Percentiles rank a stretch among this genome's conserved stretches.
phyloP scores from a whole-genome alignment of 2,113 vertebrate species.

The Alligator mississippiensis region DNA sequence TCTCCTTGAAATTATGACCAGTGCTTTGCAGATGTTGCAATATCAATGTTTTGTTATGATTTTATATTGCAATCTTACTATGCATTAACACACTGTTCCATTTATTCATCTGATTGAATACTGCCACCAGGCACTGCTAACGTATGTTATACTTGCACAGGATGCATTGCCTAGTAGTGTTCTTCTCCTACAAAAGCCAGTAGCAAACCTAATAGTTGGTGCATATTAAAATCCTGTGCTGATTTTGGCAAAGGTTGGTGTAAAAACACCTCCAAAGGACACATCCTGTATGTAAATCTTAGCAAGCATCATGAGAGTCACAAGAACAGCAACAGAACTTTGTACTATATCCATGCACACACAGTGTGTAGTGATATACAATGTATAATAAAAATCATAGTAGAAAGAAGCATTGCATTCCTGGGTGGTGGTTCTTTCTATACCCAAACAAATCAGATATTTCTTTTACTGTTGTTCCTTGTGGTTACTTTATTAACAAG shows the following conservation, averaged over 20 bases:
- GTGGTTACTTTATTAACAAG: neutral
- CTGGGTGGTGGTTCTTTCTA: constrained; percentile 3
- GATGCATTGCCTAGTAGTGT: constrained; percentile 9
- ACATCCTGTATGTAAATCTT: constrained; percentile 54
- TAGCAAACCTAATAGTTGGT: constrained; percentile 55
- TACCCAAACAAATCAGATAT: neutral
- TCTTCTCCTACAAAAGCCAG: constrained; percentile 31
- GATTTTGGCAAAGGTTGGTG: constrained; percentile 54
- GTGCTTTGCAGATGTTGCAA: constrained; percentile 74
- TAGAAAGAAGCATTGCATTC: constrained; percentile 28
- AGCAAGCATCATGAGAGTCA: constrained; percentile 27
- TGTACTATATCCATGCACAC: neutral
- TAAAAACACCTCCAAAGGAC: constrained; percentile 52
- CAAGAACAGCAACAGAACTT: constrained; percentile 28
- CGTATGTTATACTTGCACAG: constrained; percentile 50
- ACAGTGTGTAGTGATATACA: neutral
- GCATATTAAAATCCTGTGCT: constrained; percentile 33
- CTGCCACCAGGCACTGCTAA: constrained; percentile 63
- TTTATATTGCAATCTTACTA: constrained; percentile 63
- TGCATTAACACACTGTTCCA: constrained; percentile 62
- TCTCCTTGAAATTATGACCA: constrained; percentile 41
- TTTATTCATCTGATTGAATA: constrained; percentile 68
- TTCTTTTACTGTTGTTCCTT: constrained; percentile 15
- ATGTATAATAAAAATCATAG: constrained; percentile 18
- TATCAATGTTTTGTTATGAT: constrained; percentile 59